Evolutionary conservation across 2,113 vertebrate genomes (phyloP), one percentile per base, ranked within the genome.

Genomic region (Jacana jacana): DNA sequence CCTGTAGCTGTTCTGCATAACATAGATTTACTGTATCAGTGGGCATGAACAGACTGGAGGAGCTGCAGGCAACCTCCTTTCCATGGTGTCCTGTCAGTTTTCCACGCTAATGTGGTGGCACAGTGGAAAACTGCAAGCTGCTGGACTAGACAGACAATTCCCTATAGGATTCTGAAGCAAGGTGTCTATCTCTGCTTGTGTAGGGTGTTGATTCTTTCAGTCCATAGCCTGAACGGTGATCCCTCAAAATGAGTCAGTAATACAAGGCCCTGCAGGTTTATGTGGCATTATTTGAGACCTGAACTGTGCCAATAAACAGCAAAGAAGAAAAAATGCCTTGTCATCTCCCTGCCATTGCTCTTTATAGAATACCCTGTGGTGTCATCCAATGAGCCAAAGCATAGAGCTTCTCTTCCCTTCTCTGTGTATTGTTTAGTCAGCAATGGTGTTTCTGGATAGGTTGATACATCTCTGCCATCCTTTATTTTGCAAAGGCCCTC

Each of bases 11-110:
- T 54, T 84, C 44, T 85, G 19, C 7, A 6, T 20, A 31, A 85
- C 6, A 2, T 6, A 52, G 25, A 6, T 65, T 68, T 4, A 3
- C 19, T 20, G 30, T 55, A 17, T 4, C 2, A 3, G 31, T 18
- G 11, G 7, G 65, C 40, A 30, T 33, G 13, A 81, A 25, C 23
- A 63, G 23, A 15, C 12, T 42, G 17, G 23, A 35, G 30, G 25
- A 69, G 12, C 6, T 79, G 20, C 24, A 69, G 49, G 54, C 39
- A 75, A 18, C 10, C 6, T 79, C 65, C 20, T 78, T 81, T 25
- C 24, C 24, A 13, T 58, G 27, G 13, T 17, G 30, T 46, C 22
- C n/a, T 60, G 12, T 31, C 1, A 0, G 4, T 46, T 57, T 82
- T 44, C 39, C 73, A 35, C 66, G 51, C n/a, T 66, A 42, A 60